Evolutionary conservation across 1,140 invertebrate species (phyloP), one percentile per base, ranked within the genome.

Genomic region (Galendromus occidentalis): DNA sequence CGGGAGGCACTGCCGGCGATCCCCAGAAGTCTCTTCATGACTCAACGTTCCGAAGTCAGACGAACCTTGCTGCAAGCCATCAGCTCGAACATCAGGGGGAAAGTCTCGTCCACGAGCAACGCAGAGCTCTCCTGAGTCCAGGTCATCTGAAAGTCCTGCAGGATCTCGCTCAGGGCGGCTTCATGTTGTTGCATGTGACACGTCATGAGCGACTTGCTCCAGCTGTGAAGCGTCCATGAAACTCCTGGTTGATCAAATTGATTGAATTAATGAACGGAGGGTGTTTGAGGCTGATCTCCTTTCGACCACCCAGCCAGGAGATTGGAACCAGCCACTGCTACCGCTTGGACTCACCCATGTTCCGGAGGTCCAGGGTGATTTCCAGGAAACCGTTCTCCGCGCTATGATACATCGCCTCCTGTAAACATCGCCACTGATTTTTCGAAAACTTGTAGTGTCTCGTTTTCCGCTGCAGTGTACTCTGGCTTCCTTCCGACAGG

Each of bases 321-420:
- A n/a, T n/a, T n/a, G n/a, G n/a, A n/a, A n/a, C n/a, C n/a, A n/a
- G n/a, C n/a, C n/a, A n/a, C n/a, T n/a, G n/a, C n/a, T n/a, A n/a
- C n/a, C 45, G 14, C 20, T 14, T 14, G 6, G 20, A 69, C 74
- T 73, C 71, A 86, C 85, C 85, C 39, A 73, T 66, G 45, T 70
- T 70, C 28, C 70, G 65, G 28, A 73, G 66, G 42, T 73, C 72
- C 4, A 72, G 55, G 1, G 71, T 70, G 30, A 72, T 71, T 47
- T 73, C 72, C 69, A 91, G 79, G 76, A 90, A 85, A 72, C 88
- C 88, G 72, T 86, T 89, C 74, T 92, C 88, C 1, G 86, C 85
- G 69, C 86, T 87, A 72, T 90, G 88, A 74, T 91, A 92, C 87
- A 92, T 89, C 2, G 88, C 87, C 76, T 91, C 88, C 72, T 91